phyloP scores from a whole-genome alignment of 1,140 invertebrate species.

The Aphelenchoides avenae region DNA sequence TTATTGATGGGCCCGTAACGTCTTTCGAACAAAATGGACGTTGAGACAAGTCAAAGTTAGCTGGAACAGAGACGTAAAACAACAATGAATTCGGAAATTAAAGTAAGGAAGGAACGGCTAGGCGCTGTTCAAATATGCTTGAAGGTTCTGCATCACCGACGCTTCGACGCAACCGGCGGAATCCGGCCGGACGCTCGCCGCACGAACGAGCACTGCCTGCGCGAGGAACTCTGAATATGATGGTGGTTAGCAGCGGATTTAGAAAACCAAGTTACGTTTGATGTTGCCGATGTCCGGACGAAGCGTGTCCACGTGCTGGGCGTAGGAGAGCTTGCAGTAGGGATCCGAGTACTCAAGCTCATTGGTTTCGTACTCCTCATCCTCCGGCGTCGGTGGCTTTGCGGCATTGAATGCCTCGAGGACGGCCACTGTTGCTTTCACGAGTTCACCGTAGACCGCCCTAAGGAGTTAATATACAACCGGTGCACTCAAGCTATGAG shows the following conservation, averaged over 20 bases:
- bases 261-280: slow-evolving; percentile 22
- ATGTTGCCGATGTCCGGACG: slow-evolving; percentile 22
- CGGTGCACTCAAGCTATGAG: background rate
- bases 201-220: slow-evolving; percentile 19
- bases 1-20: too few species aligned
- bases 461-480: slow-evolving; percentile 15
- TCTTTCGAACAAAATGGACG: too few species aligned
- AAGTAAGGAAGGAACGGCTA: too few species aligned
- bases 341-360: slow-evolving; percentile 30
- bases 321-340: slow-evolving; percentile 36
- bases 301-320: slow-evolving; percentile 25
- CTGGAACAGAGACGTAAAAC: too few species aligned
- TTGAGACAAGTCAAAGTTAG: too few species aligned
- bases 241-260: slow-evolving; percentile 1
- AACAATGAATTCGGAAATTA: too few species aligned
- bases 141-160: slow-evolving; percentile 11
- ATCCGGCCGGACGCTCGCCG: slow-evolving; percentile 13
- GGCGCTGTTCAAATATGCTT: too few species aligned
- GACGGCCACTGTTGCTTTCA: slow-evolving; percentile 20
- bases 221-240: slow-evolving; percentile 23
- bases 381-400: slow-evolving; percentile 1
- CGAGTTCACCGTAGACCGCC: slow-evolving; percentile 6
- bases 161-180: slow-evolving; percentile 23
- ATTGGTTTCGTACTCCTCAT: slow-evolving; percentile 24
- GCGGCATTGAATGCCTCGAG: slow-evolving; percentile 31